A percentile compares a stretch with the other conserved stretches of the same genome.
Conservation (phyloP, 2,797 vertebrate genomes). For the Girardinus metallicus region DNA sequence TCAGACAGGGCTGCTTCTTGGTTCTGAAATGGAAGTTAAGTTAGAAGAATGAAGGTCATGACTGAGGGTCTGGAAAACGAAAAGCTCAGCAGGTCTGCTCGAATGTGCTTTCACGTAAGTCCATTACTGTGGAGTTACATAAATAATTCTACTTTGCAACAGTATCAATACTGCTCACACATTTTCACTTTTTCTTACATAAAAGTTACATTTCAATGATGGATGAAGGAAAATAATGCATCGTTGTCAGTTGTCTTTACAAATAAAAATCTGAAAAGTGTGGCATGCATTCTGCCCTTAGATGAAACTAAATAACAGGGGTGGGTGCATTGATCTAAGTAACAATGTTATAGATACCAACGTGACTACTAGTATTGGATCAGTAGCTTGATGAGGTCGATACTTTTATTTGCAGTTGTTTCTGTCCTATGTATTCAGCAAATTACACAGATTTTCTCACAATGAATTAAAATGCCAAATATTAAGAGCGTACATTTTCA, state of each 20-base stretch:
- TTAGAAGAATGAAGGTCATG: conserved; percentile 59
- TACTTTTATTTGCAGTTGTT: too few relatives aligned
- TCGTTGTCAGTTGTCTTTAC: background rate
- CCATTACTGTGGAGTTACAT: conserved; percentile 45
- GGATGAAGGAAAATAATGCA: background rate
- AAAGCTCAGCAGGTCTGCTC: conserved; percentile 41
- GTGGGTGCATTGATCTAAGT: too few relatives aligned
- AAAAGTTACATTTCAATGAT: background rate
- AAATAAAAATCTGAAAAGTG: background rate
- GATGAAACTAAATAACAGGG: too few relatives aligned
- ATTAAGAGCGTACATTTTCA: too few relatives aligned
- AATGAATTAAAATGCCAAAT: too few relatives aligned
- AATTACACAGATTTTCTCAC: too few relatives aligned
- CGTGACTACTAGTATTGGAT: too few relatives aligned
- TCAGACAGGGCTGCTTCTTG: conserved; percentile 51
- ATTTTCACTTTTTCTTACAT: background rate
- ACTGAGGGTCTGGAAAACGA: conserved; percentile 56
- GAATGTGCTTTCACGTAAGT: conserved; percentile 43
- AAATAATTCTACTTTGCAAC: background rate
- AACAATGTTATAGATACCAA: too few relatives aligned
- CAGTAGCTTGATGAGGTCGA: too few relatives aligned
- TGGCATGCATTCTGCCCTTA: background rate
- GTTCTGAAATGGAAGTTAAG: conserved; percentile 51
- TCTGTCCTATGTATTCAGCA: too few relatives aligned
- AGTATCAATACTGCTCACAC: background rate